These are phyloP conservation scores for Gadopsis bispinosus DNA, from an alignment of 2,797 vertebrate genomes.

Conservation along the genomic window DNA sequence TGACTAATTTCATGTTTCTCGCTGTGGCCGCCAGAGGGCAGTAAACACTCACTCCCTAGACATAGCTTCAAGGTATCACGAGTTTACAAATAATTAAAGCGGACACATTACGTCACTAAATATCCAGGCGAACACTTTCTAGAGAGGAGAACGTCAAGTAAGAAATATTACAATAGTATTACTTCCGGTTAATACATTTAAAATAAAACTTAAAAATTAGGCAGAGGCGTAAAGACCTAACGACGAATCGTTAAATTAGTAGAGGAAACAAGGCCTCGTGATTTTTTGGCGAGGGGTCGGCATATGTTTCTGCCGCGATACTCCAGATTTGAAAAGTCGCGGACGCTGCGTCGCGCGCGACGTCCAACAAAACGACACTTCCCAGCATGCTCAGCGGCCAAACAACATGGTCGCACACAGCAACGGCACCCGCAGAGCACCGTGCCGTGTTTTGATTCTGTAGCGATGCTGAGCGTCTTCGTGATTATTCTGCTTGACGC, in stretches of 20 bases:
- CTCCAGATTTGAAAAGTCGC: neutral
- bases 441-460: slow-evolving; percentile 2
- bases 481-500: neutral
- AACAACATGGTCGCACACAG: slow-evolving; percentile 61
- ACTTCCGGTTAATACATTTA: neutral
- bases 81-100: too few species aligned
- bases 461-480: slow-evolving; percentile 42
- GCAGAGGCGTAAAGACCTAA: too few species aligned
- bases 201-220: neutral
- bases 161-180: neutral
- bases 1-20: neutral
- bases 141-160: neutral
- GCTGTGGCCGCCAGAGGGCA: neutral
- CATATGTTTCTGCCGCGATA: neutral
- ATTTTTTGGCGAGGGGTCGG: neutral
- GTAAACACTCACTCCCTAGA: neutral
- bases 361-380: slow-evolving; percentile 49
- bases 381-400: slow-evolving; percentile 66
- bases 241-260: too few species aligned
- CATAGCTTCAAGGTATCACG: too few species aligned
- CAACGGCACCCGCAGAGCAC: slow-evolving; percentile 7
- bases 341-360: too few species aligned
- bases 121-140: too few species aligned
- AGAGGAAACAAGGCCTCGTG: neutral
- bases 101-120: too few species aligned